Evolutionary conservation across 2,797 vertebrate species (phyloP).

Genomic region (Pitangus sulphuratus): DNA sequence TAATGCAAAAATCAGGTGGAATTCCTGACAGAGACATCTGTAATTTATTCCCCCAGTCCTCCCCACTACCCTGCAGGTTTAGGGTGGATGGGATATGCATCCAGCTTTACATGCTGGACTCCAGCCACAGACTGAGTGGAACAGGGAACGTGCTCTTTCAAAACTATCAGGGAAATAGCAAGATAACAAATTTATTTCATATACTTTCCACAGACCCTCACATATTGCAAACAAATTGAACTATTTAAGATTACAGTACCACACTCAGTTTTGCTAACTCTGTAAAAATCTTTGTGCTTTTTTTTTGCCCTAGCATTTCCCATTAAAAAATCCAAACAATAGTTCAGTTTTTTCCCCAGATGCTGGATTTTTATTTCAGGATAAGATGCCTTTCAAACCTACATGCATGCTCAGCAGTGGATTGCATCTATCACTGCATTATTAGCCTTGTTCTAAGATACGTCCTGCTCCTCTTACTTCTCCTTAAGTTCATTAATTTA

Average conservation of each 20-base stretch:
- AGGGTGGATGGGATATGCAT: neutral
- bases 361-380: neutral
- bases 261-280: neutral
- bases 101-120: neutral
- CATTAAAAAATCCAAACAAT: neutral
- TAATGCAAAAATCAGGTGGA: conserved; percentile 54
- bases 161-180: neutral
- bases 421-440: neutral
- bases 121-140: neutral
- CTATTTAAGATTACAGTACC: neutral
- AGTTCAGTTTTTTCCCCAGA: neutral
- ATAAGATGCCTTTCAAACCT: neutral
- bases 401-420: neutral
- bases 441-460: neutral
- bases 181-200: neutral
- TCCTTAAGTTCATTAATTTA: neutral
- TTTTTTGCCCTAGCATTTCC: neutral
- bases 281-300: neutral
- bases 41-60: neutral
- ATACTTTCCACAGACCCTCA: neutral
- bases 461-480: neutral
- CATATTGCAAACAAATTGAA: neutral
- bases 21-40: conserved; percentile 29
- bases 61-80: neutral
- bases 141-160: neutral